Evolutionary conservation across 1,140 invertebrate genomes (phyloP).

Genomic region (Patella vulgata): DNA sequence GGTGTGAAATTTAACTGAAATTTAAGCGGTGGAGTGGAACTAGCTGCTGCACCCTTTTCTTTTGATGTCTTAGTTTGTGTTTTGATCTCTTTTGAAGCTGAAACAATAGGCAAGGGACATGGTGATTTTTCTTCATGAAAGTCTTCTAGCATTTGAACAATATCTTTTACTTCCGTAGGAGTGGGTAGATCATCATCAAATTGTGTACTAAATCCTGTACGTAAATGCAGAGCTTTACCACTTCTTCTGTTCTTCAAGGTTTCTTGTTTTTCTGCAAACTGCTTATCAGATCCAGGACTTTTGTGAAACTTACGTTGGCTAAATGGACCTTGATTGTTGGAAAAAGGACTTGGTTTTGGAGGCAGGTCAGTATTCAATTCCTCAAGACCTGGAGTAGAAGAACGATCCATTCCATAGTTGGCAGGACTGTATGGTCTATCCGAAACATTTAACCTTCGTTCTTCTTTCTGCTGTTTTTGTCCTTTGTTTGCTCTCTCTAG

Average conservation of each 20-base stretch:
- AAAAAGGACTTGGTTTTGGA: too few relatives aligned
- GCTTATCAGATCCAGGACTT: too few relatives aligned
- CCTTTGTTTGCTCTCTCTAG: slow-evolving; percentile 23
- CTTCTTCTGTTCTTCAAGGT: slow-evolving; percentile 19
- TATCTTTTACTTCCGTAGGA: slow-evolving; percentile 54
- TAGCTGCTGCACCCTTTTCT: slow-evolving; percentile 7
- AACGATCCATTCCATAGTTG: slow-evolving; percentile 12
- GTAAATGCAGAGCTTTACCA: slow-evolving; percentile 28
- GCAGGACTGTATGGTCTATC: slow-evolving; percentile 35
- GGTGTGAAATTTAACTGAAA: slow-evolving; percentile 1
- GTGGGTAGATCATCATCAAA: slow-evolving; percentile 59
- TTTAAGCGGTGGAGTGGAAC: slow-evolving; percentile 6
- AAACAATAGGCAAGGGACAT: slow-evolving; percentile 4
- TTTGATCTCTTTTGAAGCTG: slow-evolving; percentile 22
- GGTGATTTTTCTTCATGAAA: slow-evolving; percentile 39
- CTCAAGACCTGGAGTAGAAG: too few relatives aligned
- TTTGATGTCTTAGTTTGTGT: slow-evolving; percentile 1
- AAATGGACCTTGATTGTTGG: too few relatives aligned
- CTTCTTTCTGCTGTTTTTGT: slow-evolving; percentile 7
- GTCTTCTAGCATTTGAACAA: slow-evolving; percentile 59
- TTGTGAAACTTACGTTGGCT: too few relatives aligned
- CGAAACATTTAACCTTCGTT: slow-evolving; percentile 14
- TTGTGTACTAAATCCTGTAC: slow-evolving; percentile 57
- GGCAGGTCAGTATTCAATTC: too few relatives aligned
- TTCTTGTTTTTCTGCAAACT: not conserved